phyloP scores from a whole-genome alignment of 2,888 invertebrate species.

The Chaetogeoica ovagalla region DNA sequence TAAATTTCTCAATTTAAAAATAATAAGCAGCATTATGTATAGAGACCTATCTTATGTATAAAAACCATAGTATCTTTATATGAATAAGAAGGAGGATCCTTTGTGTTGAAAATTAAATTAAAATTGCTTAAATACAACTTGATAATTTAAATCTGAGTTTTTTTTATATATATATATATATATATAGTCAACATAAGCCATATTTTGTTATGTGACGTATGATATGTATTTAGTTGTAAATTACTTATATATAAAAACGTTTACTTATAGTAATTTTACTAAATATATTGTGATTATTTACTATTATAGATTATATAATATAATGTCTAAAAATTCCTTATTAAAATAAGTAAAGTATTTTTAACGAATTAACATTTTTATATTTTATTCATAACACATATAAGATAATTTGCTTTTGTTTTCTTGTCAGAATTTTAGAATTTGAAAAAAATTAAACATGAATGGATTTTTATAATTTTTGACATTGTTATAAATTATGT shows the following conservation, averaged over 20 bases:
- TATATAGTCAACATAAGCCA: neutral
- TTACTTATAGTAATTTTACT: conserved; percentile 19
- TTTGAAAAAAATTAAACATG: neutral
- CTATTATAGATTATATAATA: conserved; percentile 32
- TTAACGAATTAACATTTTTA: conserved; percentile 4
- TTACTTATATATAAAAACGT: conserved; percentile 8
- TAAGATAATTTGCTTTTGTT: conserved; percentile 5
- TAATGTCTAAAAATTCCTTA: conserved; percentile 11
- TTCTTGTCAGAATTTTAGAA: conserved; percentile 8
- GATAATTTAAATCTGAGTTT: too few species aligned
- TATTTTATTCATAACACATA: conserved; percentile 8
- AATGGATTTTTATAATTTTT: neutral
- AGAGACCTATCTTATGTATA: too few species aligned
- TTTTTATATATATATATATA: too few species aligned
- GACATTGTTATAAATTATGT: neutral
- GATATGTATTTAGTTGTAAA: conserved; percentile 35
- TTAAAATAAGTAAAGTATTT: conserved; percentile 13
- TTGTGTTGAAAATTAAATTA: too few species aligned
- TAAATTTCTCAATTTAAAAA: too few species aligned
- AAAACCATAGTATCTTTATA: too few species aligned
- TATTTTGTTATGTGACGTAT: conserved; percentile 28
- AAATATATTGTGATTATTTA: conserved; percentile 33
- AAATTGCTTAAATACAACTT: too few species aligned
- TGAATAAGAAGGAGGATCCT: too few species aligned
- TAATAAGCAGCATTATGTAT: too few species aligned